phyloP scores from a whole-genome alignment of 92 coral and sea anemone genomes.

The Galaxea fascicularis region DNA sequence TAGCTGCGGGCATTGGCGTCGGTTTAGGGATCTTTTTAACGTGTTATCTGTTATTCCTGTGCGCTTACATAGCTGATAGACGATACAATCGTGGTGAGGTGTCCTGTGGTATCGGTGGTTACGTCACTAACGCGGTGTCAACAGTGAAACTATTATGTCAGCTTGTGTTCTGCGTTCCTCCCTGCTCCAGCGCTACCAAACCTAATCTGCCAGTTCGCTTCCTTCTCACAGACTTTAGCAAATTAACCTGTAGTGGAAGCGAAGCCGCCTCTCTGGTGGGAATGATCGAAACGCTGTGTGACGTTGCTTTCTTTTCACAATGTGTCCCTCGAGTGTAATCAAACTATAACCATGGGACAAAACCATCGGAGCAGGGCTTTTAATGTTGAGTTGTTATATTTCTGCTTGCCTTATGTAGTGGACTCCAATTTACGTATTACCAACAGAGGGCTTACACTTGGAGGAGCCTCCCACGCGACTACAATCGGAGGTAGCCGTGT shows the following conservation, averaged over 20 bases:
- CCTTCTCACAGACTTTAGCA: conserved; percentile 95
- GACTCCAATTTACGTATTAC: too few relatives aligned
- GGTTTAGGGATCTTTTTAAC: conserved; percentile 80
- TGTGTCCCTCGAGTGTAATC: too few relatives aligned
- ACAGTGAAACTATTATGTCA: conserved; percentile 85
- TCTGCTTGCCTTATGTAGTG: too few relatives aligned
- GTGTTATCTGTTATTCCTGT: conserved; percentile 75
- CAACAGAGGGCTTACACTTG: too few relatives aligned
- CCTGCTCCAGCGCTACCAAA: conserved; percentile 79
- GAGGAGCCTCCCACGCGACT: too few relatives aligned
- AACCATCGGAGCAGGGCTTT: too few relatives aligned
- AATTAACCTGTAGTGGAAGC: conserved; percentile 94
- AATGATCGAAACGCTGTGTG: conserved; percentile 95
- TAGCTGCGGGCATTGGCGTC: conserved; percentile 83
- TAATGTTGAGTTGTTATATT: too few relatives aligned
- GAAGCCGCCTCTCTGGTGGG: conserved; percentile 98
- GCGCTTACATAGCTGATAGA: conserved; percentile 88
- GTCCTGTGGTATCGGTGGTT: conserved; percentile 88
- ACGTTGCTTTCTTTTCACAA: too few relatives aligned
- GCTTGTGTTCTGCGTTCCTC: conserved; percentile 91
- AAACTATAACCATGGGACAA: too few relatives aligned
- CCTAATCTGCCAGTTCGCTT: conserved; percentile 91
- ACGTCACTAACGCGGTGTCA: conserved; percentile 87
- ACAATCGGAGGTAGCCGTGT: too few relatives aligned
- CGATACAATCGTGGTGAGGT: conserved; percentile 77